Base-by-base conservation (phyloP, 2,113 vertebrate species). In the Choloepus hoffmanni region DNA sequence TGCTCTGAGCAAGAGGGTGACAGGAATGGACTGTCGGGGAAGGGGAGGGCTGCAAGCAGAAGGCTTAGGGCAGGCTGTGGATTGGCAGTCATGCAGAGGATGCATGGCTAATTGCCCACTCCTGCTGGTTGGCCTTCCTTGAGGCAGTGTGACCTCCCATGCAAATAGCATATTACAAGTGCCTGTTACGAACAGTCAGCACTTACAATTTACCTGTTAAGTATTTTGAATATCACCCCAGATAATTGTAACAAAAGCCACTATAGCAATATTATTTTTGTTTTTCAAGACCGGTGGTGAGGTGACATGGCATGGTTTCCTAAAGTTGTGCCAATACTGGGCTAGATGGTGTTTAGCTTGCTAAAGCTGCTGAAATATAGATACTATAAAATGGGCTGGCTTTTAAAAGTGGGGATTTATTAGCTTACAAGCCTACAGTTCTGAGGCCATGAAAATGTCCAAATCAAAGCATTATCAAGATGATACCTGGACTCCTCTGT, bases 181-280 rank as follows among this genome's bases (percentile, higher is more conserved):
- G 12, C 68, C 43, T 89, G 28, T 81, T 86, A 33, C 86, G n/a
- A 86, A 81, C 55, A 50, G 58, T 53, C 30, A 85, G 36, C 28
- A 53, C 88, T 53, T 82, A 1, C 89, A 72, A 50, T 45, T 74
- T 92, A 82, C 7, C 16, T 82, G 3, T 85, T 90, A 45, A 90
- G 55, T 72, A 65, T 76, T 89, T 85, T 85, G 79, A 85, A 13
- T 73, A 89, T 48, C 50, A 55, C 10, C 21, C 70, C n/a, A 50
- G 55, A 12, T 93, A 72, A 43, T 63, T 92, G 30, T 70, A 77
- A 92, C 7, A 67, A 55, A 77, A 95, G 58, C 45, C 10, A 83
- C 43, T 21, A 50, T 74, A 63, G 33, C 36, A 90, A 40, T 82
- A 88, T 92, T 90, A 76, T 86, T 86, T 90, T 28, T 40, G n/a